A percentile compares a stretch with the other conserved stretches of the same genome.
Evolutionary conservation across 2,888 invertebrate species (phyloP).

Genomic region (Sphaerophoria taeniata): DNA sequence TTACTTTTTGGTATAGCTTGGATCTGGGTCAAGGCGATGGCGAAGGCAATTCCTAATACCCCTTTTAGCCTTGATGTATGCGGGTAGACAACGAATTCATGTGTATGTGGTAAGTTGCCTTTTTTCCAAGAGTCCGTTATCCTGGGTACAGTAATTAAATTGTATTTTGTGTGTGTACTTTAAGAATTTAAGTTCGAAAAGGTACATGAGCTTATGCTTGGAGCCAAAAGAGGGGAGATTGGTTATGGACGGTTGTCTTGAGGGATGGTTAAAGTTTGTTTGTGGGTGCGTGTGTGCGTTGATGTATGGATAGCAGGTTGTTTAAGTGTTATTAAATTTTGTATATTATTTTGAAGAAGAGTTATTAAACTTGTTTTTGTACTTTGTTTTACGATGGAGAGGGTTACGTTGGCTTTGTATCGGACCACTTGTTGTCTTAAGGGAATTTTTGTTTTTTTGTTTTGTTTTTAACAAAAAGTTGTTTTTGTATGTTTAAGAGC

Average conservation of each 20-base stretch:
- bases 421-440: conserved; percentile 6
- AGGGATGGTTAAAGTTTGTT: conserved; percentile 21
- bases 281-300: neutral
- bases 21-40: neutral
- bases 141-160: conserved; percentile 55
- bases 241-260: neutral
- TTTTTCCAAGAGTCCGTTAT: neutral
- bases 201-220: neutral
- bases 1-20: neutral
- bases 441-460: neutral
- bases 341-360: neutral
- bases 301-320: neutral
- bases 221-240: neutral
- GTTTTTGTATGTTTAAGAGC: neutral
- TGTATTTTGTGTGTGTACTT: conserved; percentile 38
- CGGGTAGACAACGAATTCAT: neutral
- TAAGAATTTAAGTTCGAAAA: conserved; percentile 41
- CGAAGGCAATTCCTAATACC: neutral
- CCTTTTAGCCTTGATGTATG: neutral
- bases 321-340: conserved; percentile 21
- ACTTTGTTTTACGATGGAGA: conserved; percentile 4
- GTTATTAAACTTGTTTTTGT: neutral
- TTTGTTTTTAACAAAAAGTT: neutral
- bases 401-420: neutral
- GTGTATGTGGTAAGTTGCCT: conserved; percentile 3